These are phyloP conservation scores for Bembecia ichneumoniformis DNA, from an alignment of 2,888 invertebrate genomes.

Conservation along the genomic window DNA sequence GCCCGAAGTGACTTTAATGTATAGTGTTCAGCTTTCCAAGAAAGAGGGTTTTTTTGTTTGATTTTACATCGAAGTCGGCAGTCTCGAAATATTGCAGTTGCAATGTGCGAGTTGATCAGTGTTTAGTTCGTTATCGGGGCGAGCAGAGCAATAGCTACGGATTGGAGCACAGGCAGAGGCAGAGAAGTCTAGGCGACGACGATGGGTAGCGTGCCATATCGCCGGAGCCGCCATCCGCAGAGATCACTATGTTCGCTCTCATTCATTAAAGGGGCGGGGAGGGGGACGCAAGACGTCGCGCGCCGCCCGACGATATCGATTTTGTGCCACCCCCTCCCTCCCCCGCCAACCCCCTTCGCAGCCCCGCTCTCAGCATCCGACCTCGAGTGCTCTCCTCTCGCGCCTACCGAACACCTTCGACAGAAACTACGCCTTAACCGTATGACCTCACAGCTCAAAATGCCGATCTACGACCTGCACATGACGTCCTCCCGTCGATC, in stretches of 20 bases:
- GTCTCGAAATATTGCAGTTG: constrained; percentile 15
- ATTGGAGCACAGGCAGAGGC: constrained; percentile 20
- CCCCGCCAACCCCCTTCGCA: constrained; percentile 49
- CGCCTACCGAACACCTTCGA: constrained; percentile 67
- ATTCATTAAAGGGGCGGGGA: constrained; percentile 66
- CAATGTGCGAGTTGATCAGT: constrained; percentile 29
- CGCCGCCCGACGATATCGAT: constrained; percentile 71
- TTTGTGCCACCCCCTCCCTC: constrained; percentile 57
- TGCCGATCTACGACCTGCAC: constrained; percentile 35
- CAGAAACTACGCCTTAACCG: constrained; percentile 67
- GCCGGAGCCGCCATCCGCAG: constrained; percentile 59
- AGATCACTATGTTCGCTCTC: constrained; percentile 68
- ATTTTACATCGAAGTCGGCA: background rate
- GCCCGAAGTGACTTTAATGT: background rate
- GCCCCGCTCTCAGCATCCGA: constrained; percentile 69
- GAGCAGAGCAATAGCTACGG: constrained; percentile 23
- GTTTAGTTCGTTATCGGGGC: constrained; percentile 38
- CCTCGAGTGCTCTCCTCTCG: constrained; percentile 72
- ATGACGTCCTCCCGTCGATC: constrained; percentile 42
- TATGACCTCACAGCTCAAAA: constrained; percentile 64
- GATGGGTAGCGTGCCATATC: constrained; percentile 42
- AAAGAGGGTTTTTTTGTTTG: background rate
- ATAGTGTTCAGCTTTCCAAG: background rate
- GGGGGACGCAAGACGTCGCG: constrained; percentile 65
- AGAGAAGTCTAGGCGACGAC: constrained; percentile 33